phyloP scores from a whole-genome alignment of 1,140 invertebrate species.

The Lepidurus packardi region DNA sequence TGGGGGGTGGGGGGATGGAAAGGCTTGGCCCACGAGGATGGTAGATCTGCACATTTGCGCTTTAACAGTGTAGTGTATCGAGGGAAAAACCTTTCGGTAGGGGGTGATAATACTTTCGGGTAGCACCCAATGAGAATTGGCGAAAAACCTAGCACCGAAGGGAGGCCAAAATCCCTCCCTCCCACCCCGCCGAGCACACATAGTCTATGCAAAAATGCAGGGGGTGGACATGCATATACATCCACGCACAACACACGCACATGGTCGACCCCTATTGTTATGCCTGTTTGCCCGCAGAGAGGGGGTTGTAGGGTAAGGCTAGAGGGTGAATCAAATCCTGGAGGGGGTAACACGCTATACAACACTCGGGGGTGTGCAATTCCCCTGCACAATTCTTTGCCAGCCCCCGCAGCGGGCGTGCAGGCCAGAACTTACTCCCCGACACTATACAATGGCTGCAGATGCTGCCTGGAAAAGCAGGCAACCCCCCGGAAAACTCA shows the following conservation, averaged over 20 bases:
- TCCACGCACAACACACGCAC: slow-evolving; percentile 20
- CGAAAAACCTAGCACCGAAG: not conserved
- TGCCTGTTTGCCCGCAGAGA: not conserved
- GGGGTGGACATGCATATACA: not conserved
- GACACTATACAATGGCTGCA: not conserved
- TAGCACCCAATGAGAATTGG: not conserved
- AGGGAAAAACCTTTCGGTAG: not conserved
- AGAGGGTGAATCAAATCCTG: not conserved
- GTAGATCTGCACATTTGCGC: not conserved
- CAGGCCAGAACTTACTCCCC: not conserved
- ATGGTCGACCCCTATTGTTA: slow-evolving; percentile 18
- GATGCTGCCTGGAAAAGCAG: not conserved
- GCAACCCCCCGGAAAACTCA: not conserved
- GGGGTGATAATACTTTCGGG: not conserved
- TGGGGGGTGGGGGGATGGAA: not conserved
- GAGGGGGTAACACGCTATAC: not conserved
- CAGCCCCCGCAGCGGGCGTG: slow-evolving; percentile 19
- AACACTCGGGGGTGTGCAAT: not conserved
- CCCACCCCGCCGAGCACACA: not conserved
- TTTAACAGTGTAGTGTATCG: not conserved
- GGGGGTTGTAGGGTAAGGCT: not conserved
- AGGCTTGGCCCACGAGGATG: not conserved
- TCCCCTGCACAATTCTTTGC: not conserved
- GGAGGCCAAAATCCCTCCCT: not conserved
- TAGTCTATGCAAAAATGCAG: not conserved